Evolutionary conservation across 2,797 vertebrate species (phyloP).

Genomic region (Furcifer pardalis): DNA sequence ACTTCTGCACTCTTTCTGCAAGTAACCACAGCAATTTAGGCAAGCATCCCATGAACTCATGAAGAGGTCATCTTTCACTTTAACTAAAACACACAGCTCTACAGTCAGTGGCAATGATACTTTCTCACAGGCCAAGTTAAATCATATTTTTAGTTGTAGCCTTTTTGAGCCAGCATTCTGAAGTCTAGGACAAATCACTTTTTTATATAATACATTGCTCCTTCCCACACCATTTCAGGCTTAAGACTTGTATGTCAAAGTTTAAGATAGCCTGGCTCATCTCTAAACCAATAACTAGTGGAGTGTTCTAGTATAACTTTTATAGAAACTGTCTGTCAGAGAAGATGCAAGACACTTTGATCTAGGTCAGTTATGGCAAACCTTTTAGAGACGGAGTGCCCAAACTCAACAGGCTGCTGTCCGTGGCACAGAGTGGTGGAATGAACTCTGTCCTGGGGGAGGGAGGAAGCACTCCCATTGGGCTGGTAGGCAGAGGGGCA

Average conservation of each 20-base stretch:
- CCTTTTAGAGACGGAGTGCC: too few species aligned
- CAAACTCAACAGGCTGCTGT: too few species aligned
- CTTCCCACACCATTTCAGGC: background rate
- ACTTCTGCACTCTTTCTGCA: background rate
- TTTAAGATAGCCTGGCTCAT: conserved; percentile 24
- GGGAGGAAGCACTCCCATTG: too few species aligned
- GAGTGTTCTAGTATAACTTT: conserved; percentile 7
- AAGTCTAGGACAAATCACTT: background rate
- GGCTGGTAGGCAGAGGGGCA: too few species aligned
- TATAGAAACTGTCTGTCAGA: conserved; percentile 23
- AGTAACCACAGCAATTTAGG: too few species aligned
- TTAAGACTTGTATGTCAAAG: background rate
- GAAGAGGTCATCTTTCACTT: background rate
- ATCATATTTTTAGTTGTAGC: background rate
- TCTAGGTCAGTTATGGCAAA: too few species aligned
- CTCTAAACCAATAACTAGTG: conserved; percentile 6
- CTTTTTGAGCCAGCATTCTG: background rate
- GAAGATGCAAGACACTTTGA: conserved; percentile 11
- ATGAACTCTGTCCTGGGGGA: too few species aligned
- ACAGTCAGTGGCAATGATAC: background rate
- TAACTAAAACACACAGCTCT: background rate
- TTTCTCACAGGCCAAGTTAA: background rate
- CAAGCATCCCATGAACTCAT: too few species aligned
- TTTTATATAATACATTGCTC: background rate
- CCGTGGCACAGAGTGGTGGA: too few species aligned